Evolutionary conservation across 2,113 vertebrate genomes (phyloP), one percentile per base, ranked within the genome.

Genomic region (Chaetodon auriga): DNA sequence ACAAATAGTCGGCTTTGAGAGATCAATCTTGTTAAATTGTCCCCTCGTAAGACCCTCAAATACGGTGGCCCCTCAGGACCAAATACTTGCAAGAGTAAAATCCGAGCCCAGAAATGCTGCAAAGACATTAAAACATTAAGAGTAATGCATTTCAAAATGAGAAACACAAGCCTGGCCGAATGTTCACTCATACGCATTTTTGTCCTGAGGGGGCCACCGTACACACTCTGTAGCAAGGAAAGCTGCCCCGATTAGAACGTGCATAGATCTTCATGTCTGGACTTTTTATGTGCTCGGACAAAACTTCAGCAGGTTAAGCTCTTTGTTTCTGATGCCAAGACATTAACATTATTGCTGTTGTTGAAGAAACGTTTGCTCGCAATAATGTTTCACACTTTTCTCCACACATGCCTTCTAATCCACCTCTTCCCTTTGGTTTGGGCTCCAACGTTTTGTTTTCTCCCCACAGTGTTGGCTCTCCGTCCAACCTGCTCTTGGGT

Each of bases 401-500:
- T 87, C 78, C 91, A 81, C 89, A 92, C 90, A 81, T 85, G 82
- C 89, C 80, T 89, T 83, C 88, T 84, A 78, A 91, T 81, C 83
- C 87, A 77, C 88, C 81, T 92, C 75, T 81, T 82, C 58, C 75
- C 74, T 87, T 90, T 78, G 85, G 78, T 92, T 90, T 87, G 83
- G 89, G 89, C 90, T 92, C 87, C 94, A 92, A 92, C 85, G 18
- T 93, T 92, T 92, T 94, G 85, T 92, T 93, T 93, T 93, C 79
- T 94, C 92, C 94, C 94, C 93, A 94, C 95, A 96, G 95, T 89
- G 93, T 96, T 94, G 92, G 94, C 85, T 95, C 95, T 90, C 95
- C 95, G 93, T 95, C 95, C 94, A 95, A 95, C 94, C 94, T 96
- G 92, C 94, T 96, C 92, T 95, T 96, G 93, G 95, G 95, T 94